These are phyloP conservation scores for Strigamia maritima DNA, from an alignment of 2,888 invertebrate genomes.

Conservation along the genomic window DNA sequence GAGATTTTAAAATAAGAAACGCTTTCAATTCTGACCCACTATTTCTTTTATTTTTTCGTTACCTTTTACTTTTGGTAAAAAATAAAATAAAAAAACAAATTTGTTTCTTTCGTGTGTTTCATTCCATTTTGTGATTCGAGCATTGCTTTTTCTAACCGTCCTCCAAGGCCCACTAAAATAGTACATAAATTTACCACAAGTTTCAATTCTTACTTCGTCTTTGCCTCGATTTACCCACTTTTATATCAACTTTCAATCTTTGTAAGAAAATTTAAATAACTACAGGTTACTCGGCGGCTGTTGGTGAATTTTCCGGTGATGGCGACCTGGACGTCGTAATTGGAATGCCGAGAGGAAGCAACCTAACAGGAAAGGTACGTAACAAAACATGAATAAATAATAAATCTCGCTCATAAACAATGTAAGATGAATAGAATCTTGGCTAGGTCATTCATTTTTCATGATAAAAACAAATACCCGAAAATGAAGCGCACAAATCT, in stretches of 20 bases:
- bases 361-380: conserved; percentile 69
- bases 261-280: background rate
- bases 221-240: background rate
- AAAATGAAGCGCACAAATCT: too few relatives aligned
- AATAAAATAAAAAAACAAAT: background rate
- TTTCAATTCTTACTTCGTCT: conserved; percentile 4
- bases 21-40: background rate
- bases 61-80: background rate
- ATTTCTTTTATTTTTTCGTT: background rate
- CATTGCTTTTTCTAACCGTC: background rate
- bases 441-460: too few relatives aligned
- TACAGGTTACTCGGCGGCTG: conserved; percentile 80
- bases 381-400: background rate
- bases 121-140: conserved; percentile 4
- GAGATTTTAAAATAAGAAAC: background rate
- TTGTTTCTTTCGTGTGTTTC: background rate
- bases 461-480: too few relatives aligned
- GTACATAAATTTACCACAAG: background rate
- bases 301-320: conserved; percentile 83
- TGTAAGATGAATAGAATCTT: too few relatives aligned
- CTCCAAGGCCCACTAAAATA: background rate
- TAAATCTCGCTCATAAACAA: too few relatives aligned
- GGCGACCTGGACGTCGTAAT: conserved; percentile 70
- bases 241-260: background rate
- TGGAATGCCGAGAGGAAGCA: conserved; percentile 84